Evolutionary conservation across 2,797 vertebrate species (phyloP).

Genomic region (Pempheris klunzingeri): DNA sequence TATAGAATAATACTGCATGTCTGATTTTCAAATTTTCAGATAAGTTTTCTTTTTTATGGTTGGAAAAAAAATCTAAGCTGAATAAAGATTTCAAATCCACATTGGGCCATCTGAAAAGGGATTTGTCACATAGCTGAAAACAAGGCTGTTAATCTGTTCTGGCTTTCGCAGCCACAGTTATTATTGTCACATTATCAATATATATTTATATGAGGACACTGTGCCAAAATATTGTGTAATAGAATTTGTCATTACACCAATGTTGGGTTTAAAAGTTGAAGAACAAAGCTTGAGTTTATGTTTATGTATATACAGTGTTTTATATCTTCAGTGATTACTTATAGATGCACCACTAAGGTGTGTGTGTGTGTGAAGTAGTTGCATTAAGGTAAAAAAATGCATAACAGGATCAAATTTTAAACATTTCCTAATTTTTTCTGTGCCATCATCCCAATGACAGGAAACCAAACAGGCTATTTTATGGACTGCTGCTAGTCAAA

Average conservation of each 20-base stretch:
- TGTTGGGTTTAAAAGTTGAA: not conserved
- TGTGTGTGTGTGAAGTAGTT: too few species aligned
- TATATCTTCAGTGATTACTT: not conserved
- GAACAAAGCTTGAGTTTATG: not conserved
- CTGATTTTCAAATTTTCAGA: not conserved
- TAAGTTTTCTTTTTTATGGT: not conserved
- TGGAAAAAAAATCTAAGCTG: not conserved
- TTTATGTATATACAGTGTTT: not conserved
- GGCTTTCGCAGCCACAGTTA: not conserved
- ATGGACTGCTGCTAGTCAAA: constrained; percentile 42
- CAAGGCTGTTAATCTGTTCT: not conserved
- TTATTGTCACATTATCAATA: not conserved
- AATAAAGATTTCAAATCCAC: not conserved
- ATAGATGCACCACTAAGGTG: not conserved
- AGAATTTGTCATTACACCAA: not conserved
- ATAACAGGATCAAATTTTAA: constrained; percentile 1
- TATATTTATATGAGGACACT: not conserved
- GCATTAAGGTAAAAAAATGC: too few species aligned
- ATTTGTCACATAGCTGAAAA: not conserved
- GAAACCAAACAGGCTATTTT: constrained; percentile 31
- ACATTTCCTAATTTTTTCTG: not conserved
- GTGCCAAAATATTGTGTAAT: not conserved
- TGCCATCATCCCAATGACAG: constrained; percentile 9
- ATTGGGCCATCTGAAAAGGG: not conserved
- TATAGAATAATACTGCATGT: not conserved